These are phyloP conservation scores for Acholoe squamosa DNA, from an alignment of 2,888 invertebrate genomes.

Conservation along the genomic window DNA sequence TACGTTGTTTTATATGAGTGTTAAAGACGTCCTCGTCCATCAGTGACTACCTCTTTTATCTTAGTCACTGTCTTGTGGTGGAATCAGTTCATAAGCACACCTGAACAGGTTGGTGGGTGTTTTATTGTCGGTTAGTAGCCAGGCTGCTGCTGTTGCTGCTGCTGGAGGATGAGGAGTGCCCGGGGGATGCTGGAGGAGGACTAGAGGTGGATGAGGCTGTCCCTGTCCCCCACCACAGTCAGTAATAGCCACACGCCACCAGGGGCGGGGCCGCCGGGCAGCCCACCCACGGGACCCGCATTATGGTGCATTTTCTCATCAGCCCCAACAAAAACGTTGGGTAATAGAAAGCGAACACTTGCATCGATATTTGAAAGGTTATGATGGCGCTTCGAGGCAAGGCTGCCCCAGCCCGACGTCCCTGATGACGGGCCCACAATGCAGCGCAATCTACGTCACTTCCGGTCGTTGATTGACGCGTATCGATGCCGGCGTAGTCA, in stretches of 20 bases:
- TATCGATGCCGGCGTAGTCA: constrained; percentile 49
- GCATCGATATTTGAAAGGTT: constrained; percentile 61
- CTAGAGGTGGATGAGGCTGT: background rate
- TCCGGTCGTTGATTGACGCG: constrained; percentile 56
- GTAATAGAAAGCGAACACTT: constrained; percentile 55
- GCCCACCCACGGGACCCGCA: constrained; percentile 7
- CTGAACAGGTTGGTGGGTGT: too few species aligned
- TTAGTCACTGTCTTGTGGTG: too few species aligned
- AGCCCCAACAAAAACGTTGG: constrained; percentile 43
- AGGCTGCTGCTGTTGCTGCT: too few species aligned
- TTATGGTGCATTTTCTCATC: constrained; percentile 61
- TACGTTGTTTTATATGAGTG: too few species aligned
- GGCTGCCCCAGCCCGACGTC: background rate
- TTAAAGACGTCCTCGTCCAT: too few species aligned
- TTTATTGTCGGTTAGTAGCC: too few species aligned
- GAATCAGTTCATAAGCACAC: too few species aligned
- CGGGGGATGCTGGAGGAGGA: background rate
- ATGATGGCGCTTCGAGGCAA: constrained; percentile 55
- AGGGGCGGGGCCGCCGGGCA: constrained; percentile 10
- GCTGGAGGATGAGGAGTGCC: background rate
- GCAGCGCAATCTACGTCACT: constrained; percentile 59
- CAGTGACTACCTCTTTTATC: too few species aligned
- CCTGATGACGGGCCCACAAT: constrained; percentile 60
- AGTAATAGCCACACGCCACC: background rate
- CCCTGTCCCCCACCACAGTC: background rate